phyloP scores from a whole-genome alignment of 2,888 invertebrate species.

The Ectropis crepuscularia region DNA sequence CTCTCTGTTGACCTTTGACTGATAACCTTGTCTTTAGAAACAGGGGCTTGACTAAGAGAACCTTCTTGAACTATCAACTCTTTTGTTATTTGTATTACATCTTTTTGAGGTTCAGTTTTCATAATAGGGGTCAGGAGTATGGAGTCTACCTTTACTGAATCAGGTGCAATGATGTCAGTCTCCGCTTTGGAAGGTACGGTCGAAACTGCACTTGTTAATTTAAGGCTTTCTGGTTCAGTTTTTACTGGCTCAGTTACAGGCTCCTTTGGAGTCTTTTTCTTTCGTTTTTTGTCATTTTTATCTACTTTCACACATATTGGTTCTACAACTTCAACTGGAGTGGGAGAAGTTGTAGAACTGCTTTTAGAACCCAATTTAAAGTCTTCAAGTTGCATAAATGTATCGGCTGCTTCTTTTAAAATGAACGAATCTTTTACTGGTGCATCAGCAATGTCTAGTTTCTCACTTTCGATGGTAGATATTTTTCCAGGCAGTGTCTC shows the following conservation, averaged over 20 bases:
- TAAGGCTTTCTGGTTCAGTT: not conserved
- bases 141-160: not conserved
- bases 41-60: conserved; percentile 4
- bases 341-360: not conserved
- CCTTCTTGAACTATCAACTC: conserved; percentile 48
- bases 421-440: not conserved
- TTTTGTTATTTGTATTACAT: conserved; percentile 44
- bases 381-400: conserved; percentile 2
- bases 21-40: conserved; percentile 31
- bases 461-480: not conserved
- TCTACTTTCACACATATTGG: conserved; percentile 17
- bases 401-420: conserved; percentile 2
- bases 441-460: not conserved
- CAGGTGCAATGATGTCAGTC: not conserved
- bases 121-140: conserved; percentile 2
- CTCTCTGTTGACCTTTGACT: conserved; percentile 49
- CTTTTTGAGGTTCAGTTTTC: conserved; percentile 34
- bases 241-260: not conserved
- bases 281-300: conserved; percentile 15
- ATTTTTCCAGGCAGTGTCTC: not conserved
- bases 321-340: conserved; percentile 10
- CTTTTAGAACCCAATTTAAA: not conserved
- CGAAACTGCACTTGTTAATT: not conserved
- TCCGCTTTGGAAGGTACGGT: not conserved
- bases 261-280: conserved; percentile 45